These are phyloP conservation scores for Rhizoglyphus robini DNA, from an alignment of 1,140 invertebrate species.

Conservation along the genomic window DNA sequence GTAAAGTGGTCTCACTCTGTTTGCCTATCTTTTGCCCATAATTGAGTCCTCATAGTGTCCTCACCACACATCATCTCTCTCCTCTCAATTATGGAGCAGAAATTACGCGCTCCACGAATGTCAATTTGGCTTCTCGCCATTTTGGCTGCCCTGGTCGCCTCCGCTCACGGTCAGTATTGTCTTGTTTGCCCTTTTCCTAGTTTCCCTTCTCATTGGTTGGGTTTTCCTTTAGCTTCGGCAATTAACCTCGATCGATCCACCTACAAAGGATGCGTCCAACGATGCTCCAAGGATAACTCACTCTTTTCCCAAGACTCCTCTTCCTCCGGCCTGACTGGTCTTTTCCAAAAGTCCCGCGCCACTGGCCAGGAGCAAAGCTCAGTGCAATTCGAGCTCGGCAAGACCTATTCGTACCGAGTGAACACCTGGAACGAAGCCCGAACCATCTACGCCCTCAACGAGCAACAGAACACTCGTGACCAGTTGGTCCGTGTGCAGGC, in stretches of 20 bases:
- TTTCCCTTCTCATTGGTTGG: too few species aligned
- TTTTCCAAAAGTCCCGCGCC: too few species aligned
- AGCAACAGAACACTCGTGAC: not conserved
- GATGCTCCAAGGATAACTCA: not conserved
- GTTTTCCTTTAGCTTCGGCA: not conserved
- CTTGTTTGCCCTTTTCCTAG: too few species aligned
- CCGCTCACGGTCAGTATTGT: not conserved
- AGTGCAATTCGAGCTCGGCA: not conserved
- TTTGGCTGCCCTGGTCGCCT: not conserved
- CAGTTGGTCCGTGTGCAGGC: conserved; percentile 1
- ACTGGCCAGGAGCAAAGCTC: not conserved
- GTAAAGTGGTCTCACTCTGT: not conserved
- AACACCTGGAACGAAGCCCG: not conserved
- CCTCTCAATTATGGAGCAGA: not conserved
- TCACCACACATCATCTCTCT: too few species aligned
- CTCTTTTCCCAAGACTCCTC: not conserved
- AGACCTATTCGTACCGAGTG: conserved; percentile 1
- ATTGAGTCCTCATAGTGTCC: too few species aligned
- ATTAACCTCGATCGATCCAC: not conserved
- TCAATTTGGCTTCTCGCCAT: not conserved
- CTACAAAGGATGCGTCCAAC: not conserved
- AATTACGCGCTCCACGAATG: not conserved
- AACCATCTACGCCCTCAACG: not conserved
- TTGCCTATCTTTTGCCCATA: not conserved
- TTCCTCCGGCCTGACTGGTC: too few species aligned